phyloP scores from a whole-genome alignment of 2,888 invertebrate genomes.

The Zaprionus lineosus region DNA sequence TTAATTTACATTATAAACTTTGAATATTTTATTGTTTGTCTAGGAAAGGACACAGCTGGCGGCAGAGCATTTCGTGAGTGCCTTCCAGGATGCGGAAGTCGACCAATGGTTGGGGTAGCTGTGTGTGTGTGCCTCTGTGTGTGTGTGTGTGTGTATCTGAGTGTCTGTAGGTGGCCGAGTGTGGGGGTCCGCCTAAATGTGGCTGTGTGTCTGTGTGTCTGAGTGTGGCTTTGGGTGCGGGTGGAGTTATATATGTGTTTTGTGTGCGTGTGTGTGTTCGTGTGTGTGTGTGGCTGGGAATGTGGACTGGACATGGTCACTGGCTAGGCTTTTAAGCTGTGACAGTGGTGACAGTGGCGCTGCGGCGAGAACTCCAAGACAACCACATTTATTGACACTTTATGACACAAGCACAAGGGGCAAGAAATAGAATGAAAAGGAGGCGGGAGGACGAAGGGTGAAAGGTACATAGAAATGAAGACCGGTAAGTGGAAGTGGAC shows the following conservation, averaged over 20 bases:
- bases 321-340: slow-evolving; percentile 23
- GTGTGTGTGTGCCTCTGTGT: background rate
- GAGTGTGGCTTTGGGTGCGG: background rate
- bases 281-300: no score
- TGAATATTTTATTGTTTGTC: slow-evolving; percentile 75
- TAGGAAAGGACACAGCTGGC: slow-evolving; percentile 66
- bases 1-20: slow-evolving; percentile 78
- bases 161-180: no score
- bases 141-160: background rate
- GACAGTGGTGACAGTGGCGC: slow-evolving; percentile 19
- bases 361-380: slow-evolving; percentile 29
- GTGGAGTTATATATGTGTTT: no score
- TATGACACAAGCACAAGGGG: slow-evolving; percentile 24
- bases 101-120: background rate
- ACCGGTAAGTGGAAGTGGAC: no score
- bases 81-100: background rate
- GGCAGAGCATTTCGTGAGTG: slow-evolving; percentile 26
- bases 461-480: no score
- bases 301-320: no score
- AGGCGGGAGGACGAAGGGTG: no score
- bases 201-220: background rate
- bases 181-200: background rate
- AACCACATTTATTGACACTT: slow-evolving; percentile 57
- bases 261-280: no score
- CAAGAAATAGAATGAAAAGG: no score